Percentiles rank a stretch among this genome's conserved stretches.
These are phyloP conservation scores for Corbicula japonica DNA, from an alignment of 2,888 invertebrate genomes.

Conservation along the genomic window DNA sequence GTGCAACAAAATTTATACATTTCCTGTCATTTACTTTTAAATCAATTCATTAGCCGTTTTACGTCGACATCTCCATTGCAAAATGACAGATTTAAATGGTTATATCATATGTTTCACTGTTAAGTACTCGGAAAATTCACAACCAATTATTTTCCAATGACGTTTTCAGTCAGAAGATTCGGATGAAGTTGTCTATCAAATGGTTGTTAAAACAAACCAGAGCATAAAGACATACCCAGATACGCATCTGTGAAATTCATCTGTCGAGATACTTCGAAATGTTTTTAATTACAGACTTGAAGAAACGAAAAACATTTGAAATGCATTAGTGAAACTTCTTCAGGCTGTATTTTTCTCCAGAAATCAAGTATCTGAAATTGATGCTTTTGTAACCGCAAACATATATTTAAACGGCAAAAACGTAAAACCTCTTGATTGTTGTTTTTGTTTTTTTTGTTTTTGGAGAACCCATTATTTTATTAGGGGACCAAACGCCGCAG, in stretches of 20 bases:
- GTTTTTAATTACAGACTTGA: too few relatives aligned
- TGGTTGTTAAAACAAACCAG: slow-evolving; percentile 39
- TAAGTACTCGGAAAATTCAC: slow-evolving; percentile 27
- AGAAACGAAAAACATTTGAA: too few relatives aligned
- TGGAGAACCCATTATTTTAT: too few relatives aligned
- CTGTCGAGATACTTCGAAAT: slow-evolving; percentile 17
- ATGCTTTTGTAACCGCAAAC: too few relatives aligned
- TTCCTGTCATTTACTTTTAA: slow-evolving; percentile 56
- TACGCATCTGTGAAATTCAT: slow-evolving; percentile 39
- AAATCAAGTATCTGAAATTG: too few relatives aligned
- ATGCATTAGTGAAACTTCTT: too few relatives aligned
- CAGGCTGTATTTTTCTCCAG: too few relatives aligned
- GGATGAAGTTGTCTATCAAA: slow-evolving; percentile 35
- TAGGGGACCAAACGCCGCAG: too few relatives aligned
- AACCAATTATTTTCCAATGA: slow-evolving; percentile 36
- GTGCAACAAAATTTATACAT: slow-evolving; percentile 47
- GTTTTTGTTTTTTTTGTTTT: too few relatives aligned
- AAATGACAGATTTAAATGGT: slow-evolving; percentile 40
- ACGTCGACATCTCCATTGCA: slow-evolving; percentile 33
- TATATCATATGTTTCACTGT: slow-evolving; percentile 49
- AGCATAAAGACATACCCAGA: slow-evolving; percentile 31
- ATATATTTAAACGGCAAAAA: too few relatives aligned
- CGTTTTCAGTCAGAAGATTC: slow-evolving; percentile 15
- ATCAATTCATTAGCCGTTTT: slow-evolving; percentile 61
- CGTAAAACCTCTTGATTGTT: too few relatives aligned